Evolutionary conservation across 2,888 invertebrate genomes (phyloP).

Genomic region (Aphrophora alni): DNA sequence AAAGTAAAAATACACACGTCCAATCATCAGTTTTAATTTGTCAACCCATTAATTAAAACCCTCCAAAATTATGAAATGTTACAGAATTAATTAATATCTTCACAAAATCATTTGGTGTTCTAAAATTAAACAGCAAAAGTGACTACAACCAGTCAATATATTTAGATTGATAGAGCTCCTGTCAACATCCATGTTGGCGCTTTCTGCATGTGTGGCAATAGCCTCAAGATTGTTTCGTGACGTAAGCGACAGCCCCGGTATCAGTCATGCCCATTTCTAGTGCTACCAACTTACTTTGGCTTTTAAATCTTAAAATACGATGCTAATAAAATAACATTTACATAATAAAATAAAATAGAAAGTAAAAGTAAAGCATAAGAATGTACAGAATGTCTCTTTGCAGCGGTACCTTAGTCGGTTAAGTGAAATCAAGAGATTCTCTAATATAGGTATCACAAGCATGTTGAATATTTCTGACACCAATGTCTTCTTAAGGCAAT

Average conservation of each 20-base stretch:
- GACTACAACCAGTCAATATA: background rate
- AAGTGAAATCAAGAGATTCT: background rate
- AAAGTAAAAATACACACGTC: too few species aligned
- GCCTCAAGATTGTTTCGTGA: background rate
- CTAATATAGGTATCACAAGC: background rate
- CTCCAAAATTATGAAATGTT: too few species aligned
- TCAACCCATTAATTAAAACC: too few species aligned
- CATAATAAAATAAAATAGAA: slow-evolving; percentile 2
- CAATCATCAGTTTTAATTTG: too few species aligned
- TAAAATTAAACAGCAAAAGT: too few species aligned
- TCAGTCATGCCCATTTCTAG: background rate
- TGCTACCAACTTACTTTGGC: background rate
- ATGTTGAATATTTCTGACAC: background rate
- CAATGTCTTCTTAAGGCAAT: background rate
- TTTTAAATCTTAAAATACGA: background rate
- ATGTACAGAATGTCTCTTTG: background rate
- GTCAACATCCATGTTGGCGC: background rate
- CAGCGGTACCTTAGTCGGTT: background rate
- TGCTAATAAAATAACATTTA: background rate
- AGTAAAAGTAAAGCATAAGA: background rate
- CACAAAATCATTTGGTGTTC: too few species aligned
- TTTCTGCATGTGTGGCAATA: background rate
- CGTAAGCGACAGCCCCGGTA: background rate
- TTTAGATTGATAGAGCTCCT: background rate
- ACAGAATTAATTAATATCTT: too few species aligned